Conservation (phyloP, 2,113 vertebrate species). For the Ammodytes marinus region DNA sequence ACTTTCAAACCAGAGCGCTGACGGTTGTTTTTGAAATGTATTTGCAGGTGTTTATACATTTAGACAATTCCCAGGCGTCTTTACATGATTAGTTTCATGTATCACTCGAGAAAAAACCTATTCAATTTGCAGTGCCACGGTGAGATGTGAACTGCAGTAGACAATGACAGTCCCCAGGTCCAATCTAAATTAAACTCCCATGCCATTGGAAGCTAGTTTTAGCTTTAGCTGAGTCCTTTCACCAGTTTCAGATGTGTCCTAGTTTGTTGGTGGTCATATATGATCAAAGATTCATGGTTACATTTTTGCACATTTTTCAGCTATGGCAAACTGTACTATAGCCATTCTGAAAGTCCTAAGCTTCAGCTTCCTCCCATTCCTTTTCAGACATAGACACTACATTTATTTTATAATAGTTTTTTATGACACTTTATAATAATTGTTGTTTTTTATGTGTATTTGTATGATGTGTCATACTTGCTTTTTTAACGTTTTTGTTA, state of each 20-base stretch:
- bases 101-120: neutral
- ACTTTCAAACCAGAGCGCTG: neutral
- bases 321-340: neutral
- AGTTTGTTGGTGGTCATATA: neutral
- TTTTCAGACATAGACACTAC: too few species aligned
- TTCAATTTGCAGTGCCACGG: neutral
- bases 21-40: neutral
- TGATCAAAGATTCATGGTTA: neutral
- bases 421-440: too few species aligned
- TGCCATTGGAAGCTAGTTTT: neutral
- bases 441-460: too few species aligned
- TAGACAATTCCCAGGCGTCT: neutral
- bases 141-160: neutral
- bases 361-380: too few species aligned
- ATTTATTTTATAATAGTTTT: too few species aligned
- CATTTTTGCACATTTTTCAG: neutral
- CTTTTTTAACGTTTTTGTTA: too few species aligned
- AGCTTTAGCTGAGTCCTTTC: neutral
- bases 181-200: neutral
- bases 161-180: neutral
- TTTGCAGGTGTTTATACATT: neutral
- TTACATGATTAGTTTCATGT: neutral
- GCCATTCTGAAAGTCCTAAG: too few species aligned
- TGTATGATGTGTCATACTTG: too few species aligned
- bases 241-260: constrained; percentile 1